Base-by-base conservation (phyloP, 2,888 invertebrate species). In the Augiades crinisus region DNA sequence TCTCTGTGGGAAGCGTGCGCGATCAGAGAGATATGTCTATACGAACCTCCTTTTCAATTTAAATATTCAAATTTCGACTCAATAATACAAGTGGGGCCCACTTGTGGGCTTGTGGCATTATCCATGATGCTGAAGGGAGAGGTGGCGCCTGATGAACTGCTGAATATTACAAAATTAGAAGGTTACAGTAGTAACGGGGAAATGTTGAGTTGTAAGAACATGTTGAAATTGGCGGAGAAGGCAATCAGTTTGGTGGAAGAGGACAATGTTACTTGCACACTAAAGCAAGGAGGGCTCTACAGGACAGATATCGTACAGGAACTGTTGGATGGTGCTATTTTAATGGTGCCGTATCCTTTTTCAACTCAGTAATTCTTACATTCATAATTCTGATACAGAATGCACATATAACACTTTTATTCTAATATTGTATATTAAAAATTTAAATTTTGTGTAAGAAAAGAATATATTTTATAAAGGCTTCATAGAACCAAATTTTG, bases 21-120 rank as follows among this genome's bases (percentile, higher is more conserved):
- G 49, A 78, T 91, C 56, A 90, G 90, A 60, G 85, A 86, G 47
- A 81, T 93, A 13, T 91, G 90, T 61, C 76, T 87, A 30, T 57
- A 88, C 17, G 64, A 70, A 43, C 65, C 85, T 38, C 93, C 94
- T 1, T 83, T 81, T 60, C 71, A 68, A 45, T 91, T 84, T 54
- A 79, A 78, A 51, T 91, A 90, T 54, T 86, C 72, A 54, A 70
- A 75, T 52, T 79, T 80, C 54, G 69, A 80, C 19, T 75, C 86
- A 3, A 77, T 84, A 49, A 57, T 74, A 34, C 92, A 92, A 78
- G 75, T 90, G 17, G 93, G 94, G 0, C 94, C 94, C 2, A 97
- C 96, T 63, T 98, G 98, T 85, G 98, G 98, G 5, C 77, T 97
- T 52, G 95, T 95, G n/a, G 96, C 97, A 1, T 77, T 97, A 21